Evolutionary conservation across 2,888 invertebrate species (phyloP), one percentile per base, ranked within the genome.

Genomic region (Drosophila anomalata): DNA sequence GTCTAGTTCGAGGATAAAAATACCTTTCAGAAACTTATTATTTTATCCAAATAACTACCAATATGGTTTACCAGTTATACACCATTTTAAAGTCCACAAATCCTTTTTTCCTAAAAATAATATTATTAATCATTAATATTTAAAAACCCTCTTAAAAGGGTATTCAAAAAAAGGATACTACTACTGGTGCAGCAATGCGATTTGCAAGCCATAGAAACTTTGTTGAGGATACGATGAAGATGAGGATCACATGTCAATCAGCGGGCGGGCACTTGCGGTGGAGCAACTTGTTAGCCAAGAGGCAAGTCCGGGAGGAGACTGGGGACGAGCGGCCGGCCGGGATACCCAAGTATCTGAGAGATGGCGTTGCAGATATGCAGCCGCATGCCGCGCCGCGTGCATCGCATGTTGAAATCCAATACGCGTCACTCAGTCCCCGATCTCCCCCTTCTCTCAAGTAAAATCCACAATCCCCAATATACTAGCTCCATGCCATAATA

Each of bases 351-450:
- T 53, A 60, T 57, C 51, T 41, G 44, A 48, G 68, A 54, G 77
- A 86, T 86, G 87, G 88, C 84, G 84, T 88, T 86, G 87, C 84
- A 80, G 85, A 85, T 85, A 88, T 79, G 87, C 87, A 83, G 71
- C 62, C 71, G 58, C 55, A 74, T 66, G 75, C 87, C 77, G 81
- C 70, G 72, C 87, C 79, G 81, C 70, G 66, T 81, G 75, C 79
- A 82, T 79, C 61, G 81, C 86, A 85, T 81, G 81, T 80, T 71
- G 82, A 83, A 83, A 83, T 87, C 77, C 82, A 83, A 83, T 83
- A 85, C 82, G 77, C 72, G 77, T 80, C 87, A 83, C 74, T 78
- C 84, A 63, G 53, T 63, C 77, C 58, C 52, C 59, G 58, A 44
- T n/a, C 20, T 20, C 3, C n/a, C 41, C 17, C n/a, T 36, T 20